phyloP scores from a whole-genome alignment of 2,113 vertebrate genomes.

The Ceuthmochares aereus region DNA sequence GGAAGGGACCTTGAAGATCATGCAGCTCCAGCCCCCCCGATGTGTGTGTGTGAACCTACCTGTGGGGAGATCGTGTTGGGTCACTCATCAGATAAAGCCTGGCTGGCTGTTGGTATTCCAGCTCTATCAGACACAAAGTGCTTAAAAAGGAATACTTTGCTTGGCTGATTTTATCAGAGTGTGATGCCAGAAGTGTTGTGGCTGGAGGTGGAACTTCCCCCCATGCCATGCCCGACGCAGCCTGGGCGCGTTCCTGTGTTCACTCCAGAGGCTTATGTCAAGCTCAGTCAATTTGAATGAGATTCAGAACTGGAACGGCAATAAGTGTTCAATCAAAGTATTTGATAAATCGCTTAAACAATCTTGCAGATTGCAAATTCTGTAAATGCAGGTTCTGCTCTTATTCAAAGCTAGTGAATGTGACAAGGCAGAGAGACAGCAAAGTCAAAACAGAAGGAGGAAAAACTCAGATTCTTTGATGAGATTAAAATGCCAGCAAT shows the following conservation, averaged over 20 bases:
- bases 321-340: conserved; percentile 62
- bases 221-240: neutral
- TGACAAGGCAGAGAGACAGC: conserved; percentile 69
- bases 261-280: conserved; percentile 57
- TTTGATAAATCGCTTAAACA: conserved; percentile 75
- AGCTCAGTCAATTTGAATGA: conserved; percentile 55
- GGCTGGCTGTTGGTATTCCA: neutral
- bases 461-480: conserved; percentile 57
- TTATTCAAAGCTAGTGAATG: conserved; percentile 65
- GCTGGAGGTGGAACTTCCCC: neutral
- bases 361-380: conserved; percentile 69
- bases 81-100: neutral
- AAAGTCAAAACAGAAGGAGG: conserved; percentile 74
- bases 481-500: conserved; percentile 74
- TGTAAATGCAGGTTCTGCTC: conserved; percentile 66
- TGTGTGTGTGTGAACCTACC: neutral
- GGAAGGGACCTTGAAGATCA: too few species aligned
- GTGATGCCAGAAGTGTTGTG: neutral
- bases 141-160: neutral
- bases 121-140: neutral
- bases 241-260: neutral
- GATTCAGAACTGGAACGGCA: conserved; percentile 56
- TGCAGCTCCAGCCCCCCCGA: too few species aligned
- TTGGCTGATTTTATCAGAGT: neutral
- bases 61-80: neutral